phyloP scores from a whole-genome alignment of 2,797 vertebrate species.

The Sebastes hubbsi region DNA sequence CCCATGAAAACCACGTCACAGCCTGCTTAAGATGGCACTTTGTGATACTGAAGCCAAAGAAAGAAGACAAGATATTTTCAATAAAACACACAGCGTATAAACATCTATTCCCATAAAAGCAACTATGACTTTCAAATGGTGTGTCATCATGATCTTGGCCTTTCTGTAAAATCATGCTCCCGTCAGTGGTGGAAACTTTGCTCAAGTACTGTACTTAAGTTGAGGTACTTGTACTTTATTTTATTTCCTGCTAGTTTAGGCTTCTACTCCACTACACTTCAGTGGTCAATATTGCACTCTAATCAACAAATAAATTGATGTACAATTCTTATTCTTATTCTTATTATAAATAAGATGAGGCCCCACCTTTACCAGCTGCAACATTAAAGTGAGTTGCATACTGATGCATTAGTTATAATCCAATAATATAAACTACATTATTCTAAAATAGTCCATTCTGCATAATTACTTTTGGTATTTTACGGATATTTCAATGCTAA shows the following conservation, averaged over 20 bases:
- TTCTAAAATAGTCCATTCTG: too few species aligned
- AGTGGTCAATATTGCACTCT: neutral
- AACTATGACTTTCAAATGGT: neutral
- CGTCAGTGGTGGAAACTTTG: too few species aligned
- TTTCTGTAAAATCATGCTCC: neutral
- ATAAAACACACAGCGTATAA: neutral
- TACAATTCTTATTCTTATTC: neutral
- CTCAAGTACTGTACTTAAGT: too few species aligned
- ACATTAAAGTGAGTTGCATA: too few species aligned
- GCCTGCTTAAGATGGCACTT: conserved; percentile 1
- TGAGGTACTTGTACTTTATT: neutral
- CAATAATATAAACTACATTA: neutral
- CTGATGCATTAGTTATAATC: neutral
- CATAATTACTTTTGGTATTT: too few species aligned
- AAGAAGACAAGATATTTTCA: neutral
- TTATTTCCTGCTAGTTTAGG: neutral
- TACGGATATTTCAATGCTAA: too few species aligned
- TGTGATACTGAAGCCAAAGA: neutral
- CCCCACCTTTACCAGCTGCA: too few species aligned
- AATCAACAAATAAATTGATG: neutral
- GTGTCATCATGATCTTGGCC: too few species aligned
- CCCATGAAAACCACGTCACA: neutral
- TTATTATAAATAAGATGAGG: neutral
- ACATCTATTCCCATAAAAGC: neutral
- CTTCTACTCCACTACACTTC: neutral